phyloP scores from a whole-genome alignment of 2,888 invertebrate genomes.

The Axea sp. region DNA sequence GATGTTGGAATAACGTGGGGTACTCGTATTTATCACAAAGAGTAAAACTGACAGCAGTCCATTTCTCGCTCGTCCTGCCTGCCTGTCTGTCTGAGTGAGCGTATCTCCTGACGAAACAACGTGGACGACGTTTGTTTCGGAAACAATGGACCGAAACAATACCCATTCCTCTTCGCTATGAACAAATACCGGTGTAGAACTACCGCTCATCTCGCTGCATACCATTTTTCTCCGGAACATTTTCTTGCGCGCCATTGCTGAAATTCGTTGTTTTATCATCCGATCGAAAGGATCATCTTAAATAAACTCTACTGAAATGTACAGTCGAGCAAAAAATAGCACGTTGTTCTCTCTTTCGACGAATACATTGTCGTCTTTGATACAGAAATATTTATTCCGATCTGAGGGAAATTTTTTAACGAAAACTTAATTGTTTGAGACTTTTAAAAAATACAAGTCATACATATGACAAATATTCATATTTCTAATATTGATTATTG shows the following conservation, averaged over 20 bases:
- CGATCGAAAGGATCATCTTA: constrained; percentile 43
- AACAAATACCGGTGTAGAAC: constrained; percentile 48
- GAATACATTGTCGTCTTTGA: not conserved
- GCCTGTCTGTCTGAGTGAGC: constrained; percentile 70
- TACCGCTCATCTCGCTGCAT: constrained; percentile 51
- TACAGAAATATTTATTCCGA: too few relatives aligned
- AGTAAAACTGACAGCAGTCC: constrained; percentile 79
- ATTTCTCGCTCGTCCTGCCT: constrained; percentile 77
- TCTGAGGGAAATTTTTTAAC: too few relatives aligned
- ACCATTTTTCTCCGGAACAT: constrained; percentile 59
- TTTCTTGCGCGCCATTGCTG: constrained; percentile 52
- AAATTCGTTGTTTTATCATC: constrained; percentile 54
- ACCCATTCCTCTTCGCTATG: constrained; percentile 70
- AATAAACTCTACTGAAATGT: constrained; percentile 24
- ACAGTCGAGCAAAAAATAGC: not conserved
- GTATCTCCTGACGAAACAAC: constrained; percentile 78
- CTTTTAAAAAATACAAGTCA: too few relatives aligned
- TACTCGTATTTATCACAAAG: constrained; percentile 75
- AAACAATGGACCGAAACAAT: constrained; percentile 79
- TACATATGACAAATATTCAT: too few relatives aligned
- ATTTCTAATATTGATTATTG: too few relatives aligned
- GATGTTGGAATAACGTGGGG: constrained; percentile 53
- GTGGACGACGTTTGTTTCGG: constrained; percentile 78
- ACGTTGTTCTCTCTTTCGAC: not conserved
- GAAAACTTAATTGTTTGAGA: too few relatives aligned